These are phyloP conservation scores for Psilopogon haemacephalus DNA, from an alignment of 2,113 vertebrate species.

Conservation along the genomic window DNA sequence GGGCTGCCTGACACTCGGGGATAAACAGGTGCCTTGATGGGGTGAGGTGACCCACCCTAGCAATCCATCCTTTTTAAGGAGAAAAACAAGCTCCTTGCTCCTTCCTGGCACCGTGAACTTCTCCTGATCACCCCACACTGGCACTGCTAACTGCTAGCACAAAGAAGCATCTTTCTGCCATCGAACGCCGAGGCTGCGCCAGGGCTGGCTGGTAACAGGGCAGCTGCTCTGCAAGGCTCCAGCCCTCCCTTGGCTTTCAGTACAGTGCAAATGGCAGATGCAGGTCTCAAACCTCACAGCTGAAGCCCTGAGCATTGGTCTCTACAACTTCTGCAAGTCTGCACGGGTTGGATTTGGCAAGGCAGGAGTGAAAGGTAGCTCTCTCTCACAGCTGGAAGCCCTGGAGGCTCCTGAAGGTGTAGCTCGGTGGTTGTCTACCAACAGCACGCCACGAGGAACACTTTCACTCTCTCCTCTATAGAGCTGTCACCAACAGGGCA, in stretches of 20 bases:
- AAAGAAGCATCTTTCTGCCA: neutral
- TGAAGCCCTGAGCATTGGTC: neutral
- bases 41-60: neutral
- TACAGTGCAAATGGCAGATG: neutral
- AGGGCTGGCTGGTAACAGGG: neutral
- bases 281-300: neutral
- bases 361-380: neutral
- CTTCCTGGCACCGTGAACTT: neutral
- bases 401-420: neutral
- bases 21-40: neutral
- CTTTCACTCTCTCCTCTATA: neutral
- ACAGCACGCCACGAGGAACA: neutral
- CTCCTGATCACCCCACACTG: neutral
- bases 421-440: neutral
- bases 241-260: neutral
- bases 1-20: rapidly evolving
- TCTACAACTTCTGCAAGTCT: neutral
- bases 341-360: neutral
- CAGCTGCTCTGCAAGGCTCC: neutral
- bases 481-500: neutral
- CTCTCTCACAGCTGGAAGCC: neutral
- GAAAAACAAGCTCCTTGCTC: neutral
- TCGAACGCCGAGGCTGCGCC: neutral
- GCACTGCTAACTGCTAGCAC: neutral
- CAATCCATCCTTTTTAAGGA: neutral